Percentiles rank a stretch among this genome's conserved stretches.
phyloP scores from a whole-genome alignment of 2,888 invertebrate species.

The Galerucella pusilla region DNA sequence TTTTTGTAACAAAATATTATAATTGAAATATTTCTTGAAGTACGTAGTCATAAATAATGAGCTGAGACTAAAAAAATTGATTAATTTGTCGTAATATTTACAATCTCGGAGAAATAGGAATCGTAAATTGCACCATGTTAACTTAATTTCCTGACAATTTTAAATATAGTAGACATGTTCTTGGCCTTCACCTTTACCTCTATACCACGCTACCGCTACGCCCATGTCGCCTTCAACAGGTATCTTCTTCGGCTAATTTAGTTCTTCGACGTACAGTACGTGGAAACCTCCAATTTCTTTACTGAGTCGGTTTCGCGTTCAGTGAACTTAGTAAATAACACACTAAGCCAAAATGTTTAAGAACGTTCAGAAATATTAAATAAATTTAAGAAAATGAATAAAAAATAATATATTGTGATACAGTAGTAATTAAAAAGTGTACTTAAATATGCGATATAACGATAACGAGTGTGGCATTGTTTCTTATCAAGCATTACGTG shows the following conservation, averaged over 20 bases:
- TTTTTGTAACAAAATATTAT: too few species aligned
- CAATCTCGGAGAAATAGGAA: not conserved
- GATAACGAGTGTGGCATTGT: conserved; percentile 31
- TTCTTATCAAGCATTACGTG: conserved; percentile 41
- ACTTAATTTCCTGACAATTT: not conserved
- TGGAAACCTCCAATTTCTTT: conserved; percentile 43
- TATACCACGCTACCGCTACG: conserved; percentile 4
- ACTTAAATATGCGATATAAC: conserved; percentile 28
- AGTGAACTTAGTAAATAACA: conserved; percentile 46
- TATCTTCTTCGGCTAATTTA: conserved; percentile 39
- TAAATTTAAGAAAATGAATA: conserved; percentile 18
- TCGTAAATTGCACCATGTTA: not conserved
- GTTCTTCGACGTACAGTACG: conserved; percentile 42
- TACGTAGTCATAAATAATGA: too few species aligned
- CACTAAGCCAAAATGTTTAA: not conserved
- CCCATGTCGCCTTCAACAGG: conserved; percentile 39
- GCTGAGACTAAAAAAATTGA: too few species aligned
- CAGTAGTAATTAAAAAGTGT: conserved; percentile 13
- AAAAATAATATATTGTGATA: not conserved
- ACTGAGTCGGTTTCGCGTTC: conserved; percentile 46
- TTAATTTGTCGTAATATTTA: too few species aligned
- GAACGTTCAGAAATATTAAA: conserved; percentile 23
- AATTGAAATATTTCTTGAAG: too few species aligned
- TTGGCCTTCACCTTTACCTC: conserved; percentile 12
- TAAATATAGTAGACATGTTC: not conserved